Evolutionary conservation across 2,113 vertebrate genomes (phyloP).

Genomic region (Anser cygnoides): DNA sequence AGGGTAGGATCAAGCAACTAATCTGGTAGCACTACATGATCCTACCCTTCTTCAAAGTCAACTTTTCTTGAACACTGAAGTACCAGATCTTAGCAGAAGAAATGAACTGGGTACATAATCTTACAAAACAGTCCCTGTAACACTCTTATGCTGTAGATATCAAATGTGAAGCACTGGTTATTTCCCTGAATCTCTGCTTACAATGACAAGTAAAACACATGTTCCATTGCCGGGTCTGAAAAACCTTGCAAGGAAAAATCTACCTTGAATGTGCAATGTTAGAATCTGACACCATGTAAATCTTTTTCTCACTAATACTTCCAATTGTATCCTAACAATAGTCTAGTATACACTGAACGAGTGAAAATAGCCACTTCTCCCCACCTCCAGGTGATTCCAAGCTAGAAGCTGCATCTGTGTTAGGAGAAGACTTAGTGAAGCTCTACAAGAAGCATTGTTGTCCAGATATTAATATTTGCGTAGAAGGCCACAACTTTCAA

Average conservation of each 20-base stretch:
- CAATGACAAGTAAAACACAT: background rate
- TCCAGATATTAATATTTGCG: constrained; percentile 87
- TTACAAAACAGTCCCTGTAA: background rate
- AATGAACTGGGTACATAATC: background rate
- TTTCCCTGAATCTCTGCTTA: background rate
- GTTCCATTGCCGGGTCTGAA: background rate
- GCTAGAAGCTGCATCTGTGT: constrained; percentile 83
- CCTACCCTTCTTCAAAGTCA: background rate
- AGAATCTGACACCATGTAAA: background rate
- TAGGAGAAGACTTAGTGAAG: constrained; percentile 87
- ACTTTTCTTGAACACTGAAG: background rate
- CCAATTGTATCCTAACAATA: background rate
- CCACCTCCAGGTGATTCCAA: constrained; percentile 62
- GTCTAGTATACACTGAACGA: background rate
- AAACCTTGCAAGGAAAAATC: background rate
- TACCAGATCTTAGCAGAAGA: background rate
- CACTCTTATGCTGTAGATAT: background rate
- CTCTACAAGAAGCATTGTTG: constrained; percentile 81
- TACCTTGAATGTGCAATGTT: background rate
- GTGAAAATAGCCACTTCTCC: constrained; percentile 11
- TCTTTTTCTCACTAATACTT: background rate
- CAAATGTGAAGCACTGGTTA: background rate
- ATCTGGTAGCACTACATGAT: background rate
- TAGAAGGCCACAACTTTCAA: constrained; percentile 84
- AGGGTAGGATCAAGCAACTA: background rate